Evolutionary conservation across 2,888 invertebrate species (phyloP).

Genomic region (Thecocarcelia acutangulata): DNA sequence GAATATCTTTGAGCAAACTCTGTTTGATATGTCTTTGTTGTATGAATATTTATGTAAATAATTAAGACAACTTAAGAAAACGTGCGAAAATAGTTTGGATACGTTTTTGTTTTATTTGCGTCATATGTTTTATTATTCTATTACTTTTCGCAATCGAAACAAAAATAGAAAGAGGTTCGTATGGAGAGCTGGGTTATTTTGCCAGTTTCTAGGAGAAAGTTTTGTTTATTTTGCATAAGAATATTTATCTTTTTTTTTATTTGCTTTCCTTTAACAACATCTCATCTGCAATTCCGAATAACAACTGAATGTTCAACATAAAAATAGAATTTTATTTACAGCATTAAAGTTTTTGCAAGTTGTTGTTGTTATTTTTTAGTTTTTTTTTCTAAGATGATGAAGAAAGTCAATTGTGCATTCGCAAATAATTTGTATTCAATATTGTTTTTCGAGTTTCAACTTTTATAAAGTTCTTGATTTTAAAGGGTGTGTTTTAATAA

Average conservation of each 20-base stretch:
- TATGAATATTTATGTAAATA: no score
- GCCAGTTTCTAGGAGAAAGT: background rate
- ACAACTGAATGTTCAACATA: slow-evolving; percentile 14
- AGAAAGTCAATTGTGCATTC: slow-evolving; percentile 40
- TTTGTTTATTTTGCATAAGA: slow-evolving; percentile 48
- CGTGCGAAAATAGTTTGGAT: slow-evolving; percentile 7
- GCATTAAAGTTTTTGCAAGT: slow-evolving; percentile 26
- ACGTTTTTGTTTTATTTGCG: background rate
- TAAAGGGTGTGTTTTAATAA: no score
- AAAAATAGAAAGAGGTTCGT: background rate
- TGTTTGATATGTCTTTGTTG: background rate
- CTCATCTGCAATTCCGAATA: slow-evolving; percentile 59
- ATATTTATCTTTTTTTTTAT: slow-evolving; percentile 2
- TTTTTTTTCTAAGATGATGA: slow-evolving; percentile 13
- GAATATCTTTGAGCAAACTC: background rate
- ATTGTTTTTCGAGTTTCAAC: slow-evolving; percentile 20
- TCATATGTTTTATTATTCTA: no score
- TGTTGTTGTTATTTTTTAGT: background rate
- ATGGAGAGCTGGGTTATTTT: slow-evolving; percentile 8
- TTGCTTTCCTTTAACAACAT: slow-evolving; percentile 27
- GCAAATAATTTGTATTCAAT: slow-evolving; percentile 53
- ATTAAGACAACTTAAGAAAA: background rate
- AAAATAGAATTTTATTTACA: slow-evolving; percentile 57
- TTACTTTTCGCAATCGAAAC: background rate
- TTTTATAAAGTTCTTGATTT: slow-evolving; percentile 4